Conservation (phyloP, 2,113 vertebrate genomes). For the Saguinus imperator region DNA sequence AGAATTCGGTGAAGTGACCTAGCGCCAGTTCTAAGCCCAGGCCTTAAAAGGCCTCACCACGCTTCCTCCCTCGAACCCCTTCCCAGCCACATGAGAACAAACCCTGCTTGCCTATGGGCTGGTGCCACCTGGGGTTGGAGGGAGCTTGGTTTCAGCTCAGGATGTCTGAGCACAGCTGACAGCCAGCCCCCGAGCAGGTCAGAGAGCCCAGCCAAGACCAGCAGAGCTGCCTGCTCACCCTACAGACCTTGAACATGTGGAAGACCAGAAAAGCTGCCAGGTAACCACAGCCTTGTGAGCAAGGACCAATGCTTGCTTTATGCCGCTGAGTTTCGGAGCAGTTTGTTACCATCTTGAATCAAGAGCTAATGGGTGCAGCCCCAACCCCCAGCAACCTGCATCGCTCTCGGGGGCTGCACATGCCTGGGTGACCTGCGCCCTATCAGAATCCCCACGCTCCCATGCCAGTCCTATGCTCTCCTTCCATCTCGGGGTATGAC, state of each 20-base stretch:
- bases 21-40: accelerated
- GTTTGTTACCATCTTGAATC: not conserved
- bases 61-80: not conserved
- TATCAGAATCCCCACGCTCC: not conserved
- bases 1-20: too few species aligned
- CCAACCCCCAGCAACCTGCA: too few species aligned
- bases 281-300: not conserved
- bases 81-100: not conserved
- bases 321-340: not conserved
- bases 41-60: not conserved
- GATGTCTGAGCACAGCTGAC: accelerated
- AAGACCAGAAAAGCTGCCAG: not conserved
- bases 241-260: too few species aligned
- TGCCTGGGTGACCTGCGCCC: accelerated
- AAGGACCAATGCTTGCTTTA: not conserved
- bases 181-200: accelerated
- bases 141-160: not conserved
- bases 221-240: not conserved
- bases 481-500: not conserved
- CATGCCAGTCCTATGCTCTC: not conserved
- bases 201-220: not conserved
- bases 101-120: not conserved
- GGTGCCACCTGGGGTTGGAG: too few species aligned
- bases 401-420: accelerated
- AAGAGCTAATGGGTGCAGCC: not conserved